A percentile compares a stretch with the other conserved stretches of the same genome.
Conservation (phyloP, 2,113 vertebrate genomes). For the Stigmatopora argus region DNA sequence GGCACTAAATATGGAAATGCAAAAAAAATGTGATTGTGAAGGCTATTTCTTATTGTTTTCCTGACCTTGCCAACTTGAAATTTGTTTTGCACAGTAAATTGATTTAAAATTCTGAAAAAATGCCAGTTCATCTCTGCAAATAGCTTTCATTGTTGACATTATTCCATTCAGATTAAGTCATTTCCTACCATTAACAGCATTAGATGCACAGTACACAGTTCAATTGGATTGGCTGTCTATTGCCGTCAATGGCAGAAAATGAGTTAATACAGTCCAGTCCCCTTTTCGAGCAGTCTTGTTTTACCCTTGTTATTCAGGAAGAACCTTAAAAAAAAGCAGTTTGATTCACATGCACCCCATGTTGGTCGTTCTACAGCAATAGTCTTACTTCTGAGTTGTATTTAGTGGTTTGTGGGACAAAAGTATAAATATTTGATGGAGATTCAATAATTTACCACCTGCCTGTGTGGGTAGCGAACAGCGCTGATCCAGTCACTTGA, state of each 20-base stretch:
- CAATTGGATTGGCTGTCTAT: too few relatives aligned
- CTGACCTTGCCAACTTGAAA: too few relatives aligned
- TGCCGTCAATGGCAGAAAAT: too few relatives aligned
- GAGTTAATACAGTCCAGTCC: too few relatives aligned
- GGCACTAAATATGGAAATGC: background rate
- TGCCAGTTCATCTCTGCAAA: background rate
- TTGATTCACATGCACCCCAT: conserved; percentile 8
- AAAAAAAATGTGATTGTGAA: background rate
- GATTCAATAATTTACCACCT: conserved; percentile 71
- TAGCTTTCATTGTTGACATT: background rate
- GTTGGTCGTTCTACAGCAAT: conserved; percentile 3
- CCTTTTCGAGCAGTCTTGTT: background rate
- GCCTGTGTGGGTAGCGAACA: conserved; percentile 57
- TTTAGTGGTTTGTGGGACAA: conserved; percentile 66
- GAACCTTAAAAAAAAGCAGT: conserved; percentile 13
- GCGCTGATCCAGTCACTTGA: conserved; percentile 71
- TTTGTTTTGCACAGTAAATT: background rate
- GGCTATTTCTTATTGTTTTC: too few relatives aligned
- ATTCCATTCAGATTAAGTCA: too few relatives aligned
- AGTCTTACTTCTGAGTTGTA: conserved; percentile 39
- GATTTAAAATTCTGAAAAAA: background rate
- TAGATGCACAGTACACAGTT: too few relatives aligned
- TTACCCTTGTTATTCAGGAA: background rate
- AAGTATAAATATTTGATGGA: conserved; percentile 68
- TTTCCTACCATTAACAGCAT: too few relatives aligned